Base-by-base conservation (phyloP, 2,113 vertebrate species). In the Oryzias javanicus region DNA sequence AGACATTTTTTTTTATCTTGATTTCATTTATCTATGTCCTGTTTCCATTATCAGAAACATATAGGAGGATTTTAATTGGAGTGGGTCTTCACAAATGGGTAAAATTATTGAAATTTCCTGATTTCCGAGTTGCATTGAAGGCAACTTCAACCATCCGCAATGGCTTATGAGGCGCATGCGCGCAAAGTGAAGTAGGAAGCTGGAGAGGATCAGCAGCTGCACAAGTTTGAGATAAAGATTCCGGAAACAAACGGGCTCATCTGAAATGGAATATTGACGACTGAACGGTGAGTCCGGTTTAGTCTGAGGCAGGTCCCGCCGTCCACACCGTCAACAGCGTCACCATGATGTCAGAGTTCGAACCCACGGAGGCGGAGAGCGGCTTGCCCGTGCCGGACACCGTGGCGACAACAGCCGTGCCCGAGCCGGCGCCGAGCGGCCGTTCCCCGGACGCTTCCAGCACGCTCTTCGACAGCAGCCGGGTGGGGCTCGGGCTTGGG, bases 321-420 rank as follows among this genome's bases (percentile, higher is more conserved):
- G 42, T 29, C 47, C 35, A 58, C 49, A 42, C 24, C 57, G 19
- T 60, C 46, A 29, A 60, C 19, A 5, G 52, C 58, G 67, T 42
- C 40, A 82, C 35, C 49, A 91, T 91, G 90, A 92, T 92, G 91
- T 81, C 86, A 61, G 90, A 91, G 68, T 91, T 87, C 78, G 88
- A 90, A 42, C 86, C 78, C 27, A 76, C 76, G 54, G 88, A 89
- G 72, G 68, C 78, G 1, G 82, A 77, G 47, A 78, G 60, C 63
- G 41, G 46, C 62, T 80, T 79, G 50, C 67, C 88, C 22, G 75
- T 6, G 64, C 25, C 56, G 67, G 76, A 77, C 59, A 41, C 62
- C 7, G 74, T 41, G 15, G 80, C 66, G 20, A 56, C 70, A 46
- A 72, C 78, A 48, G 70, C 76, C 4, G 25, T 27, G 25, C 25